Evolutionary conservation across 1,140 invertebrate species (phyloP).

Genomic region (Xylocopa sonorina): DNA sequence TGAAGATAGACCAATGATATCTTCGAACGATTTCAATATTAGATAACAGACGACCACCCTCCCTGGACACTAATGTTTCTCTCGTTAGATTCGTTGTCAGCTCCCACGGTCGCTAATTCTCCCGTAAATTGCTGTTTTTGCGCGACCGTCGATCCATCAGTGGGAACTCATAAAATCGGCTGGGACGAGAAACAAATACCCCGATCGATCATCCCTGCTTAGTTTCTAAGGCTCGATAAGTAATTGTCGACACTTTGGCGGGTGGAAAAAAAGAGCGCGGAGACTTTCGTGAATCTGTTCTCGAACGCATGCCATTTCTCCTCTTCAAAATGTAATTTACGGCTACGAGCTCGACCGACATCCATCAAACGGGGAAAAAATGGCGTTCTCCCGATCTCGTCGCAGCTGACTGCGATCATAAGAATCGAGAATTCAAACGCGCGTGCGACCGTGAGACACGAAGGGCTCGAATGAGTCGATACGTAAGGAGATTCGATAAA

Average conservation of each 20-base stretch:
- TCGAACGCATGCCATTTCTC: conserved; percentile 53
- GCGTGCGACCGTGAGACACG: not conserved
- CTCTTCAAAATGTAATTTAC: conserved; percentile 71
- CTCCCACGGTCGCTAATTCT: not conserved
- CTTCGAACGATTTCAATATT: not conserved
- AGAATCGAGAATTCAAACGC: conserved; percentile 5
- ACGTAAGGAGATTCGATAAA: conserved; percentile 7
- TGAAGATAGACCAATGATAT: too few relatives aligned
- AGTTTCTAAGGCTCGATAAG: conserved; percentile 25
- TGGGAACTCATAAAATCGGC: conserved; percentile 43
- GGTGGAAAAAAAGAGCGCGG: conserved; percentile 43
- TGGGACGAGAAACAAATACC: conserved; percentile 36
- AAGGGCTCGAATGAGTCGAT: not conserved
- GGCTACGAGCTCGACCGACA: conserved; percentile 53
- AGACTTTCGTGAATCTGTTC: conserved; percentile 63
- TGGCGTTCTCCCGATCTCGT: conserved; percentile 31
- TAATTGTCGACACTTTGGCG: conserved; percentile 57
- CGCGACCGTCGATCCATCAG: conserved; percentile 37
- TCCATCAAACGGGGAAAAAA: conserved; percentile 62
- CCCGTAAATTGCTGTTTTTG: conserved; percentile 29
- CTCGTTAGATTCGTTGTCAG: not conserved
- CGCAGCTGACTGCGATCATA: conserved; percentile 37
- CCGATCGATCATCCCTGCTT: conserved; percentile 62
- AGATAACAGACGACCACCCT: not conserved
- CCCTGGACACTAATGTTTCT: not conserved